These are phyloP conservation scores for Acyrthosiphon pisum DNA, from an alignment of 1,140 invertebrate species.

Conservation along the genomic window DNA sequence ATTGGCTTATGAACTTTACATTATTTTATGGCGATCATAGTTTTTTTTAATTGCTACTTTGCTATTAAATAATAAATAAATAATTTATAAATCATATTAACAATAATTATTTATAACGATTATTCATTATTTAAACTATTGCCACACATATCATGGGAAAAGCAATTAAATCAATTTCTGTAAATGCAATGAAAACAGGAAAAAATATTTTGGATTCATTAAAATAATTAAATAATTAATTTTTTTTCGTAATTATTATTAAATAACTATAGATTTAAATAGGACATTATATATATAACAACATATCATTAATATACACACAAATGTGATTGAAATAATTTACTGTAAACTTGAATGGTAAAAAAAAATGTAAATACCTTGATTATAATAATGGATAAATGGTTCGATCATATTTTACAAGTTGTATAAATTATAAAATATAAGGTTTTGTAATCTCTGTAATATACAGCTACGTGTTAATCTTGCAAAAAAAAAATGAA, in stretches of 20 bases:
- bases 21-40: neutral
- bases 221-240: too few relatives aligned
- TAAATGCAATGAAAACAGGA: neutral
- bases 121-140: neutral
- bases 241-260: neutral
- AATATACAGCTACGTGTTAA: neutral
- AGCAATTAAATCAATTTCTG: neutral
- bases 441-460: neutral
- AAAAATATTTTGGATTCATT: neutral
- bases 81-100: too few relatives aligned
- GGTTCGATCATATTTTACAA: neutral
- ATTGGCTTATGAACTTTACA: neutral
- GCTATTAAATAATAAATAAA: too few relatives aligned
- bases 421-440: neutral
- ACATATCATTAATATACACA: neutral
- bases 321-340: neutral
- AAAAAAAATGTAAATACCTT: neutral
- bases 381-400: neutral
- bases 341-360: neutral
- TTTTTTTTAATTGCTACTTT: too few relatives aligned
- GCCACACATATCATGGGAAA: neutral
- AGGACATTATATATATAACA: neutral
- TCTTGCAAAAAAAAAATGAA: neutral
- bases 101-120: too few relatives aligned
- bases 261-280: too few relatives aligned